Evolutionary conservation across 2,113 vertebrate genomes (phyloP).

Genomic region (Zapornia atra): DNA sequence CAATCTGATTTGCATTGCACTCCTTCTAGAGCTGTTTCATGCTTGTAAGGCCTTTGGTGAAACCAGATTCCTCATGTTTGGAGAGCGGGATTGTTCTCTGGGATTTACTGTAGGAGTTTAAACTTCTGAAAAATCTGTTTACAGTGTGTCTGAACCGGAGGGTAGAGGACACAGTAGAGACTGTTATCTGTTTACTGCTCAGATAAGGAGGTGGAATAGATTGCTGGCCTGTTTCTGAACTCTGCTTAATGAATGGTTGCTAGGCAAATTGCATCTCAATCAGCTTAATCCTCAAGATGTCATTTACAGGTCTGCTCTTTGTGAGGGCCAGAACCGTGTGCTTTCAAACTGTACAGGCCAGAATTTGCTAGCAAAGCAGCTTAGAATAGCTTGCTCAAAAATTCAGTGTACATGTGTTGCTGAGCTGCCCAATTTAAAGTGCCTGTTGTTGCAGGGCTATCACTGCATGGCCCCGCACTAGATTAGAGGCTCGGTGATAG

Average conservation of each 20-base stretch:
- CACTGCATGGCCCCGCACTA: not conserved
- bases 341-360: slow-evolving; percentile 51
- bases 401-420: slow-evolving; percentile 42
- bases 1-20: slow-evolving; percentile 45
- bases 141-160: slow-evolving; percentile 69
- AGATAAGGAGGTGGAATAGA: slow-evolving; percentile 85
- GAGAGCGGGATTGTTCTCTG: slow-evolving; percentile 39
- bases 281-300: slow-evolving; percentile 84
- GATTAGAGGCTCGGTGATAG: slow-evolving; percentile 8
- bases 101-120: slow-evolving; percentile 64
- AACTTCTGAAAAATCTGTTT: slow-evolving; percentile 79
- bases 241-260: slow-evolving; percentile 83
- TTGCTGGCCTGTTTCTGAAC: slow-evolving; percentile 82
- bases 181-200: slow-evolving; percentile 83
- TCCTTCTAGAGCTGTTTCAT: slow-evolving; percentile 14
- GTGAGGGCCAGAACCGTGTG: slow-evolving; percentile 64
- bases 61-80: slow-evolving; percentile 1
- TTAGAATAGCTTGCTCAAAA: slow-evolving; percentile 53
- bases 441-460: slow-evolving; percentile 1
- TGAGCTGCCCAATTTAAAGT: slow-evolving; percentile 45
- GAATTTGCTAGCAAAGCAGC: slow-evolving; percentile 68
- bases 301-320: slow-evolving; percentile 82
- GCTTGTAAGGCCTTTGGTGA: slow-evolving; percentile 30
- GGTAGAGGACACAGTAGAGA: slow-evolving; percentile 76
- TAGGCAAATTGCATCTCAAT: slow-evolving; percentile 85